Percentiles rank a stretch among this genome's conserved stretches.
Conservation (phyloP, 53 echinoderm and acorn worm genomes). For the Actinopyga echinites region DNA sequence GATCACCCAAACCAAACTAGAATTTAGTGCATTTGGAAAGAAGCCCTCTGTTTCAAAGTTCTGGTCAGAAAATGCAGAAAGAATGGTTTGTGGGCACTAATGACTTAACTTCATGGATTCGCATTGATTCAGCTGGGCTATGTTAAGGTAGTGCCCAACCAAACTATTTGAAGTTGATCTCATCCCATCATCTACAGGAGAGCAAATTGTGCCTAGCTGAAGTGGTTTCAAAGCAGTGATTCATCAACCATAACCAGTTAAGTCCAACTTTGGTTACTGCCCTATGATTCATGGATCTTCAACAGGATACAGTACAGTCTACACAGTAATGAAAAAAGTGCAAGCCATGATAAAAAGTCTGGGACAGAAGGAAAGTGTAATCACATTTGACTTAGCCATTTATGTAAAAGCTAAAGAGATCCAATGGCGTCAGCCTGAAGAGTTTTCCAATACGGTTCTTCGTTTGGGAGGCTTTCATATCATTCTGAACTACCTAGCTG, state of each 20-base stretch:
- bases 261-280: conserved; percentile 40
- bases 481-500: background rate
- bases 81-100: conserved; percentile 25
- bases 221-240: conserved; percentile 35
- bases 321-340: conserved; percentile 48
- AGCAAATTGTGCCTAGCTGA: conserved; percentile 20
- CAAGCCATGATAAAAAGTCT: conserved; percentile 38
- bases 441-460: conserved; percentile 38
- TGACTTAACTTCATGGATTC: background rate
- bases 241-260: background rate
- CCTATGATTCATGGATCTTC: conserved; percentile 46
- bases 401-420: conserved; percentile 8
- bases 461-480: conserved; percentile 17
- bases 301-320: conserved; percentile 23
- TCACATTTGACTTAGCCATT: conserved; percentile 1
- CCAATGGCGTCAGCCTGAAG: conserved; percentile 40
- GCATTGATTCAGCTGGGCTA: conserved; percentile 33
- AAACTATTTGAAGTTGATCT: conserved; percentile 22
- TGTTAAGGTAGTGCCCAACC: conserved; percentile 18
- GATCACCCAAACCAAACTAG: background rate
- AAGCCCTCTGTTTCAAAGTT: conserved; percentile 21
- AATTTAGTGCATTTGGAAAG: background rate
- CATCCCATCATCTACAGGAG: background rate
- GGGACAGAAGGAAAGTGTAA: conserved; percentile 20
- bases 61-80: conserved; percentile 7